Evolutionary conservation across 2,797 vertebrate species (phyloP).

Genomic region (Semaprochilodus insignis): DNA sequence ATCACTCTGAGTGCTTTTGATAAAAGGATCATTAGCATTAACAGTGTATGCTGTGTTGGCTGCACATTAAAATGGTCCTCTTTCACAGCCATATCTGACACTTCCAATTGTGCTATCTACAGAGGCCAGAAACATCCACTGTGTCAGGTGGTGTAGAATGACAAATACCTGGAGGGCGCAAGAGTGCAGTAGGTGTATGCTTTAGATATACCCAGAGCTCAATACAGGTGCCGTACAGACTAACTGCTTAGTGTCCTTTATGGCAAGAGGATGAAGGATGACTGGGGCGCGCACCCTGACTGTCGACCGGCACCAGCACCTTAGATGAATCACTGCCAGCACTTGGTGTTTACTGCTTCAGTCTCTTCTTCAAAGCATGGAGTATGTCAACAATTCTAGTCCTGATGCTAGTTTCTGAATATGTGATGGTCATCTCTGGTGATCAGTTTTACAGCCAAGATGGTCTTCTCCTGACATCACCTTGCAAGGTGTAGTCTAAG

Average conservation of each 20-base stretch:
- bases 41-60: constrained; percentile 10
- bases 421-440: not conserved
- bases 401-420: too few relatives aligned
- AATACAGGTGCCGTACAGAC: not conserved
- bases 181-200: constrained; percentile 13
- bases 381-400: too few relatives aligned
- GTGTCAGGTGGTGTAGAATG: constrained; percentile 12
- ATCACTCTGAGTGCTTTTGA: constrained; percentile 19
- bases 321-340: not conserved
- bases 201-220: not conserved
- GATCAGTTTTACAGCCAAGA: not conserved
- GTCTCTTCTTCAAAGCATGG: too few relatives aligned
- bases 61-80: not conserved
- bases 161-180: constrained; percentile 1
- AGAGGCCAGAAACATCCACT: not conserved
- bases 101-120: not conserved
- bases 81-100: not conserved
- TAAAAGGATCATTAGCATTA: constrained; percentile 43
- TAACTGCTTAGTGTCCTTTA: not conserved
- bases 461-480: constrained; percentile 1
- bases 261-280: not conserved
- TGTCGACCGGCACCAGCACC: not conserved
- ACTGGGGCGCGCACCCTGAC: not conserved
- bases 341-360: not conserved
- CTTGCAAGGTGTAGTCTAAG: not conserved